A percentile compares a stretch with the other conserved stretches of the same genome.
These are phyloP conservation scores for Plecotus auritus DNA, from an alignment of 2,113 vertebrate genomes.

Conservation along the genomic window DNA sequence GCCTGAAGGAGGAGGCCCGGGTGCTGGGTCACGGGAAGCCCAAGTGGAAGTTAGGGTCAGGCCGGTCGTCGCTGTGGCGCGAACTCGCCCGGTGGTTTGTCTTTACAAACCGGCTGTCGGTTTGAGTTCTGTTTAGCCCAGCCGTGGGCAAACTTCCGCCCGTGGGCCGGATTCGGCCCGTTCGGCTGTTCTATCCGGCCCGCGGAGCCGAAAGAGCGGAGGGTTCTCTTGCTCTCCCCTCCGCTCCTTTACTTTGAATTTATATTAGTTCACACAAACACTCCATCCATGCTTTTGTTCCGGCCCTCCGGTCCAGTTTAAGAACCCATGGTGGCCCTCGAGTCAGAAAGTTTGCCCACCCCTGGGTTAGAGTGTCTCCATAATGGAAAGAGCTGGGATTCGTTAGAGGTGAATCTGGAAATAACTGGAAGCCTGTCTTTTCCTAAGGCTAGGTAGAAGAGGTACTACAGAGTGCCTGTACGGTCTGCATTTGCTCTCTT, in stretches of 20 bases:
- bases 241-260: too few species aligned
- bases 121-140: background rate
- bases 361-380: background rate
- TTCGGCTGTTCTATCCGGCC: too few species aligned
- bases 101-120: background rate
- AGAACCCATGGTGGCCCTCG: too few species aligned
- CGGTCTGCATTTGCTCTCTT: slow-evolving; percentile 46
- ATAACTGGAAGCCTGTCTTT: background rate
- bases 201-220: too few species aligned
- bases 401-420: background rate
- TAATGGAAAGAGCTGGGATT: background rate
- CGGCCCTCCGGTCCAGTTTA: too few species aligned
- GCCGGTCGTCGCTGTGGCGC: background rate
- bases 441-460: background rate
- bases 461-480: background rate
- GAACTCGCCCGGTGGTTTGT: background rate
- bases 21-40: background rate
- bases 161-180: too few species aligned
- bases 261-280: too few species aligned
- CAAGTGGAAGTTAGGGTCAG: background rate
- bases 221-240: too few species aligned
- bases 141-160: too few species aligned
- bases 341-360: too few species aligned
- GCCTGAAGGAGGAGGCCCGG: background rate
- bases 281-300: too few species aligned